A percentile compares a stretch with the other conserved stretches of the same genome.
These are phyloP conservation scores for Sapayoa aenigma DNA, from an alignment of 2,113 vertebrate species.

Conservation along the genomic window DNA sequence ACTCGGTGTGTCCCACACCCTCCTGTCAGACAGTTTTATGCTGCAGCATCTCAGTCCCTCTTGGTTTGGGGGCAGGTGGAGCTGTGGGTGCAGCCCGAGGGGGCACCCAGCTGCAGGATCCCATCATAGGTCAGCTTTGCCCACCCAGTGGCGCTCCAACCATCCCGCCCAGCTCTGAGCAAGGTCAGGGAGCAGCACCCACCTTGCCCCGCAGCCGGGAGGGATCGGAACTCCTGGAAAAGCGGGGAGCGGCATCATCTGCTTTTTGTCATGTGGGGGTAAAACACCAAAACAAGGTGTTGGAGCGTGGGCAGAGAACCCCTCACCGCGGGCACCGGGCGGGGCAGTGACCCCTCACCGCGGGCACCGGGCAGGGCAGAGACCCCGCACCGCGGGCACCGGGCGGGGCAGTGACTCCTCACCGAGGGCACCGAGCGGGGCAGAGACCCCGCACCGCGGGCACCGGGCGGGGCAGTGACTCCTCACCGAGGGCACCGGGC, in stretches of 20 bases:
- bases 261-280: rapidly evolving
- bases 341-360: too few relatives aligned
- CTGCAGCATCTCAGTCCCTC: neutral
- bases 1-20: neutral
- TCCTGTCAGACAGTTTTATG: neutral
- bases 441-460: too few relatives aligned
- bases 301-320: rapidly evolving
- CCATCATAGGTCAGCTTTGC: rapidly evolving
- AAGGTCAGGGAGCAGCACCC: neutral
- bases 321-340: neutral
- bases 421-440: too few relatives aligned
- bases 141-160: neutral
- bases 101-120: neutral
- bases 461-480: too few relatives aligned
- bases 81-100: neutral
- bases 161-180: rapidly evolving
- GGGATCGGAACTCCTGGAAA: rapidly evolving
- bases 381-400: too few relatives aligned
- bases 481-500: too few relatives aligned
- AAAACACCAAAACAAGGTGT: rapidly evolving
- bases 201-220: rapidly evolving
- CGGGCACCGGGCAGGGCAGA: too few relatives aligned
- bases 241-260: neutral
- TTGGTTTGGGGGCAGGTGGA: neutral
- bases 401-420: too few relatives aligned